A percentile compares a stretch with the other conserved stretches of the same genome.
Conservation (phyloP, 2,797 vertebrate species). For the Spinibarbus caldwelli region DNA sequence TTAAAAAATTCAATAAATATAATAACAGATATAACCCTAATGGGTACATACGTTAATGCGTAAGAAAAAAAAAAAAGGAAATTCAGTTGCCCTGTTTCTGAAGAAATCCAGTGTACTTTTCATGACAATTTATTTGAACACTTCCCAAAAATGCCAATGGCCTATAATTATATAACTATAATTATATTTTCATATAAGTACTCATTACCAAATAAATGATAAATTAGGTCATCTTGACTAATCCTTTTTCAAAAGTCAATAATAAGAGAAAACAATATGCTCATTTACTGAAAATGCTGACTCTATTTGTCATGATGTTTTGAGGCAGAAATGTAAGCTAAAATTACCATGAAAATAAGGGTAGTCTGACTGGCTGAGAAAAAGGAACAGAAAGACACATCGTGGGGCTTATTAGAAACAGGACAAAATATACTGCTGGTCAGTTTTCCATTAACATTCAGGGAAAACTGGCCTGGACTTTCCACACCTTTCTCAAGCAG, state of each 20-base stretch:
- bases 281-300: neutral
- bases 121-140: neutral
- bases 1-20: no score
- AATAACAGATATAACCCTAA: neutral
- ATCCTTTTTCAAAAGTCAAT: neutral
- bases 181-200: neutral
- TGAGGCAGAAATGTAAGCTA: neutral
- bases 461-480: slow-evolving; percentile 2
- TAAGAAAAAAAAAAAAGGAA: neutral
- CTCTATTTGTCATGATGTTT: slow-evolving; percentile 1
- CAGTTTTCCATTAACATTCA: neutral
- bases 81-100: neutral
- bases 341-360: neutral
- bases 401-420: neutral
- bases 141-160: neutral
- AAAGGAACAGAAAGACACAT: slow-evolving; percentile 26
- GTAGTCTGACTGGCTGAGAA: neutral
- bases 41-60: neutral
- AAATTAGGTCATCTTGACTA: neutral
- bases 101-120: neutral
- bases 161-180: neutral
- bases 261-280: neutral
- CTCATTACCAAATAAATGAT: neutral
- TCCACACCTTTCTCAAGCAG: neutral
- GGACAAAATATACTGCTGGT: neutral